phyloP scores from a whole-genome alignment of 2,888 invertebrate species.

The Metacarcinus magister region DNA sequence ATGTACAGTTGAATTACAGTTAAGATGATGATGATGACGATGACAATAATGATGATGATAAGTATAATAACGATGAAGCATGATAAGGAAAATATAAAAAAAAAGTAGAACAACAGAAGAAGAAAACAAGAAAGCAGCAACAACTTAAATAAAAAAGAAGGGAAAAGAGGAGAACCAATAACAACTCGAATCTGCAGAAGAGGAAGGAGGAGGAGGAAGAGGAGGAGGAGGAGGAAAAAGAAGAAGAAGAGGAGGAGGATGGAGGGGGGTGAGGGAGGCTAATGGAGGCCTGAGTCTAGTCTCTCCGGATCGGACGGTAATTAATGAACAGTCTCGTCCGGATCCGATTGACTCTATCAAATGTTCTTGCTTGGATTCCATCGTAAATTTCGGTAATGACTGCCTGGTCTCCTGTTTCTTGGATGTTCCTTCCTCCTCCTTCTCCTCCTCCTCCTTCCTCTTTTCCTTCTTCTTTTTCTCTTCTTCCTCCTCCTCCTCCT shows the following conservation, averaged over 20 bases:
- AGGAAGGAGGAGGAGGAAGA: background rate
- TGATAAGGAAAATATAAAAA: background rate
- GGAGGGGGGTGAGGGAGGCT: conserved; percentile 36
- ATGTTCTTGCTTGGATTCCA: conserved; percentile 68
- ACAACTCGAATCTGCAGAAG: background rate
- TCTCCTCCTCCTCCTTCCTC: background rate
- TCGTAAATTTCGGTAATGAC: conserved; percentile 74
- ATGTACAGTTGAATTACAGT: too few relatives aligned
- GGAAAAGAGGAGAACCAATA: background rate
- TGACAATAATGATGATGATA: background rate
- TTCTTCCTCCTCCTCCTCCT: background rate
- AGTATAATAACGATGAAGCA: background rate
- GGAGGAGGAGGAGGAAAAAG: conserved; percentile 5
- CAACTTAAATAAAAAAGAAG: too few relatives aligned
- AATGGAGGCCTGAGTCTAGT: background rate
- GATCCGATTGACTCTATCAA: conserved; percentile 72
- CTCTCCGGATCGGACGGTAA: conserved; percentile 52
- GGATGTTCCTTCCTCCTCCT: background rate
- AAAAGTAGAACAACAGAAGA: background rate
- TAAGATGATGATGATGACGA: background rate
- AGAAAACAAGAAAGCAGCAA: too few relatives aligned
- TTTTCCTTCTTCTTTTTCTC: background rate
- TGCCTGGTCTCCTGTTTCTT: background rate
- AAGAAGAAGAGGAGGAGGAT: background rate
- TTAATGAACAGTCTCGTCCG: conserved; percentile 60